Base-by-base conservation (phyloP, 2,888 invertebrate genomes). In the Troilus luridus region DNA sequence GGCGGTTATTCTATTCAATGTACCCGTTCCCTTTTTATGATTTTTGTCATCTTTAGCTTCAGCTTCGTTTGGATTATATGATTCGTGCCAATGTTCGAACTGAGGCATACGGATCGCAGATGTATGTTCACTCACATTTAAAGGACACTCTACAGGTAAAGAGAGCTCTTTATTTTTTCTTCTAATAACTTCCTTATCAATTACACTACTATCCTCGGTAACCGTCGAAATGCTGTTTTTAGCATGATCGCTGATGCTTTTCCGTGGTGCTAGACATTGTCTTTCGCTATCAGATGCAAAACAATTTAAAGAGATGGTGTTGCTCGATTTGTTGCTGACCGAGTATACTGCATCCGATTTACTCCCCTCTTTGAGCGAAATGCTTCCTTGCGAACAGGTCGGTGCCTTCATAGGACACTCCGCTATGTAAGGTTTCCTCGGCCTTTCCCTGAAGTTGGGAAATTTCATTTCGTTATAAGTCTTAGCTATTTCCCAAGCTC, bases 391-490 rank as follows among this genome's bases (percentile, higher is more conserved):
- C 7, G 56, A 85, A 9, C 6, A 8, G 0, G 81, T 54, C 19
- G 41, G 11, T 81, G 21, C 3, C 12, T 12, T 67, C 0, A 54
- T 1, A 21, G 81, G 81, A 81, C 81, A 54, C 19, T 24, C 67
- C 12, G 9, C 5, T 5, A 67, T 12, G 6, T 24, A 6, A 24
- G 67, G 67, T 67, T 67, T 24, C 12, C 67, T 67, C 5, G 24
- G 11, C 67, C 14, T 54, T 21, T 85, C 85, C n/a, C 6, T n/a
- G 11, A 85, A 54, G n/a, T 85, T 56, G 21, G 85, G 85, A 56
- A 85, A 85, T 56, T 85, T 85, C 85, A 85, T 58, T 56, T 85
- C 85, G 12, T 85, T 85, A 56, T 85, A 85, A 41, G 85, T 85
- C 41, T 85, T 85, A 0, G 56, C 85, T 11, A 58, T 85, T 85